Base-by-base conservation (phyloP, 2,888 invertebrate species). In the Gryllus longicercus region DNA sequence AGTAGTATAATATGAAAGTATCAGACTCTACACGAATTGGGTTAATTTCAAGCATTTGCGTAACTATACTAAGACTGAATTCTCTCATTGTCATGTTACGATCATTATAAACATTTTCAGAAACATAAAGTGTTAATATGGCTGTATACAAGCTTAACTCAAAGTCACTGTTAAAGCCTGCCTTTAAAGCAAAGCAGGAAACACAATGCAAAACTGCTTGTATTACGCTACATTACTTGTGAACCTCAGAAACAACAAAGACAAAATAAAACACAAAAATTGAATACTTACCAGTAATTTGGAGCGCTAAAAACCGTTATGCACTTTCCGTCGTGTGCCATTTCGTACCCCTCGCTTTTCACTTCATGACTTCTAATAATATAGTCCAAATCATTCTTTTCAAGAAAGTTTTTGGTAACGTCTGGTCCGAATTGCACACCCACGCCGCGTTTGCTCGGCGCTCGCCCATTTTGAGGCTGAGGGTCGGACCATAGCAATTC, bases 291-390 rank as follows among this genome's bases (percentile, higher is more conserved):
- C 97, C 99, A 99, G 91, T 99, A 99, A 88, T 99, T 99, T 83
- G 99, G 99, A 84, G 99, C 99, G 1, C 98, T 98, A 90, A 99
- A 99, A 78, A 99, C 98, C 16, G 99, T 99, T 86, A 99, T 96
- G 87, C 99, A 99, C 86, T 96, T 96, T 74, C 96, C 97, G 85
- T 95, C 93, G 86, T 99, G 99, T 50, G 95, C 95, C 76, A 96
- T 89, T 88, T 99, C 99, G 86, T 98, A 99, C 0, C 99, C 99
- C 80, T 95, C 94, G 84, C 95, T 94, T 88, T 99, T 99, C 78
- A 99, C 98, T 87, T 99, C 99, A 87, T 99, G 99, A 87, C 97
- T 97, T 81, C 99, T 91, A 81, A 99, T 94, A 84, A 99, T 89
- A 87, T 99, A 99, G 85, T 97, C 95, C 80, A 99, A 90, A 50